phyloP scores from a whole-genome alignment of 1,140 invertebrate species.

The Onthophagus taurus region DNA sequence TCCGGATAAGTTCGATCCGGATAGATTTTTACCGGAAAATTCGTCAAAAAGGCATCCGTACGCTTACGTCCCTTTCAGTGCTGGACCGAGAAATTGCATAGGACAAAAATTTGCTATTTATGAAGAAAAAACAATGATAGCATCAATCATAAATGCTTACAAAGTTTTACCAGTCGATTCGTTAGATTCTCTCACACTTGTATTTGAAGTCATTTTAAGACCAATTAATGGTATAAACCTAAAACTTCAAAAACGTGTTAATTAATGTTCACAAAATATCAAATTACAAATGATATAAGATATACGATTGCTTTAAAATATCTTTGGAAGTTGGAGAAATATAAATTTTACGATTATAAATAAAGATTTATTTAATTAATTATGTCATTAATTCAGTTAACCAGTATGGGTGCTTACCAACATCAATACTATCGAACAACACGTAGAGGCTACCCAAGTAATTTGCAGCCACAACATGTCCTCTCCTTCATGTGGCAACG shows the following conservation, averaged over 20 bases:
- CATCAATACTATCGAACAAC: no score
- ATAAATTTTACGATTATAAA: no score
- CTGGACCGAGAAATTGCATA: slow-evolving; percentile 51
- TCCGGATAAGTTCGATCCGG: slow-evolving; percentile 52
- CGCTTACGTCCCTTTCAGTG: slow-evolving; percentile 49
- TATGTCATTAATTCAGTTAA: no score
- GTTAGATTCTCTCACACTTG: slow-evolving; percentile 9
- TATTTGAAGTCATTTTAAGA: slow-evolving; percentile 7
- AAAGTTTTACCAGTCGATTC: slow-evolving; percentile 16
- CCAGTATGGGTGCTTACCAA: no score
- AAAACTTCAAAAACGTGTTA: slow-evolving; percentile 9
- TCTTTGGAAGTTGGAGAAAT: no score
- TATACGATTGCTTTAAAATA: no score
- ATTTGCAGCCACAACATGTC: no score
- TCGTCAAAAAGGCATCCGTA: slow-evolving; percentile 36
- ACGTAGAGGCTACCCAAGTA: no score
- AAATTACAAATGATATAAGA: no score
- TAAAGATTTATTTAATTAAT: no score
- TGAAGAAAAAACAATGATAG: slow-evolving; percentile 39
- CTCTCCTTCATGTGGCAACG: no score
- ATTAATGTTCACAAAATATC: no score
- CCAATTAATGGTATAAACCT: slow-evolving; percentile 6
- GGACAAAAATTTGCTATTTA: slow-evolving; percentile 34
- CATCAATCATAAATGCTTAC: slow-evolving; percentile 32
- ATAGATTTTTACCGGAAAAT: slow-evolving; percentile 48